Percentiles rank a stretch among this genome's conserved stretches.
phyloP scores from a whole-genome alignment of 2,113 vertebrate genomes.

The Ancistrus triradiatus region DNA sequence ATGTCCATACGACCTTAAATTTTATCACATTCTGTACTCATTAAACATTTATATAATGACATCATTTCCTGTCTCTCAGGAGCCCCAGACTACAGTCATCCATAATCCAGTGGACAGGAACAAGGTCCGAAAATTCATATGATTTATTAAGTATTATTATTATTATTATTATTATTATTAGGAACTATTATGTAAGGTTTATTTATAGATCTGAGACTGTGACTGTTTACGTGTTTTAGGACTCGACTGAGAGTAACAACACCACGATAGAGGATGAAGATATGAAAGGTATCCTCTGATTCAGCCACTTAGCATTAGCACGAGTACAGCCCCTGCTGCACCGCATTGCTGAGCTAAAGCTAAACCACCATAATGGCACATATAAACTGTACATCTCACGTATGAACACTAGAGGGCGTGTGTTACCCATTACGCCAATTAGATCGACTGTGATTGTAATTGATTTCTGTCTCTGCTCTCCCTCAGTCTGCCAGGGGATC shows the following conservation, averaged over 20 bases:
- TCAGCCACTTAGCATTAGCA: too few relatives aligned
- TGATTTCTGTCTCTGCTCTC: slow-evolving; percentile 58
- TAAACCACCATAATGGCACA: too few relatives aligned
- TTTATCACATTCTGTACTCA: background rate
- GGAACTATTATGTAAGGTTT: background rate
- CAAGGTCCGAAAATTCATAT: slow-evolving; percentile 76
- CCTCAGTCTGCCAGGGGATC: slow-evolving; percentile 73
- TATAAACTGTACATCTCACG: too few relatives aligned
- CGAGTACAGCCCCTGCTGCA: too few relatives aligned
- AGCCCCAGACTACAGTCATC: slow-evolving; percentile 97
- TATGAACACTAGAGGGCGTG: too few relatives aligned
- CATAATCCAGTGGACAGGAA: slow-evolving; percentile 97
- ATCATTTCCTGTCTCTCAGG: slow-evolving; percentile 66
- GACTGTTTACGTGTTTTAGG: slow-evolving; percentile 63
- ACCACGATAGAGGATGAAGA: slow-evolving; percentile 98
- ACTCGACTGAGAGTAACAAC: slow-evolving; percentile 95
- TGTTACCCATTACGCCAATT: too few relatives aligned
- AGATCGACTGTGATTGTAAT: too few relatives aligned
- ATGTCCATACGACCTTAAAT: background rate
- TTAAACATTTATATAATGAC: slow-evolving; percentile 5
- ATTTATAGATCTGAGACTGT: background rate
- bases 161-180: background rate
- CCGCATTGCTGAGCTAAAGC: too few relatives aligned
- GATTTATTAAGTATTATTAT: background rate
- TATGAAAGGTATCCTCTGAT: slow-evolving; percentile 81